These are phyloP conservation scores for Chrysodeixis includens DNA, from an alignment of 2,888 invertebrate genomes.

Conservation along the genomic window DNA sequence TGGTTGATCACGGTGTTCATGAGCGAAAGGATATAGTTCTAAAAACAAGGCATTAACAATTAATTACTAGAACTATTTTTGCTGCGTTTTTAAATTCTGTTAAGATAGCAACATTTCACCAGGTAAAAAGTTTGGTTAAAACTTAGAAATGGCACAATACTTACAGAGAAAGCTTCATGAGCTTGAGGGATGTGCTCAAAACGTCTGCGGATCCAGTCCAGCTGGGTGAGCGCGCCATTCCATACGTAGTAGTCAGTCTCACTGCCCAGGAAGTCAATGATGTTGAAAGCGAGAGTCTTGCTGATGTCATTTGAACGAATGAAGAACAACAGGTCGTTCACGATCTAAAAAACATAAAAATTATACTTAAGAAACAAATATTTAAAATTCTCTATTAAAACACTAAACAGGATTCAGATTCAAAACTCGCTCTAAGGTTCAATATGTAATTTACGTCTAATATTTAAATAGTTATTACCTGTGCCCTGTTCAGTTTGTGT, in stretches of 20 bases:
- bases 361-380: background rate
- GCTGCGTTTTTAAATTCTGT: too few species aligned
- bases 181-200: slow-evolving; percentile 76
- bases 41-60: slow-evolving; percentile 7
- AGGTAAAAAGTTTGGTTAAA: background rate
- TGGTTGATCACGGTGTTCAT: slow-evolving; percentile 82
- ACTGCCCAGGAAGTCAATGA: slow-evolving; percentile 91
- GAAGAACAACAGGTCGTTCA: slow-evolving; percentile 93
- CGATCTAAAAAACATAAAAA: slow-evolving; percentile 77
- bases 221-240: slow-evolving; percentile 90
- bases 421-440: too few species aligned
- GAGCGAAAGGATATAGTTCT: slow-evolving; percentile 84
- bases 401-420: too few species aligned
- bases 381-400: too few species aligned
- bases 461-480: slow-evolving; percentile 77
- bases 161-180: slow-evolving; percentile 72
- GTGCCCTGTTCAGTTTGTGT: slow-evolving; percentile 92
- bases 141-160: slow-evolving; percentile 49
- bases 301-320: slow-evolving; percentile 89
- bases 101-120: too few species aligned
- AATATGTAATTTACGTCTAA: background rate
- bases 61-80: too few species aligned
- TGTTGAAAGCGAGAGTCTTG: slow-evolving; percentile 89
- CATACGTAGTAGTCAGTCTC: slow-evolving; percentile 94
- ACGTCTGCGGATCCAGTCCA: slow-evolving; percentile 85